Evolutionary conservation across 1,140 invertebrate species (phyloP).

Genomic region (Drosophila pachea): DNA sequence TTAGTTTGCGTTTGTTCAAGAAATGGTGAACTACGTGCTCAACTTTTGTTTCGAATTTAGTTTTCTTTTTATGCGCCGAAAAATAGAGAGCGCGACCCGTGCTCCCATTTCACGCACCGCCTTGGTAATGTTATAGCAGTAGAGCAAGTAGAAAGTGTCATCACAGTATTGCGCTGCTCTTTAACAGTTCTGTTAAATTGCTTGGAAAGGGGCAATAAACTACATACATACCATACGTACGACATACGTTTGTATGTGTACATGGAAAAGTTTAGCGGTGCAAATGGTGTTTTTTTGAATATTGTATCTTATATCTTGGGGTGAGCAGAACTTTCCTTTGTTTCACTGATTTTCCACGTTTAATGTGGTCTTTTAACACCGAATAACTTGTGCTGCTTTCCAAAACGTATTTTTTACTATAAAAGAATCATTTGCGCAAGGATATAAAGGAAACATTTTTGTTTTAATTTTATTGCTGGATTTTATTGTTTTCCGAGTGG

Average conservation of each 20-base stretch:
- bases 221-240: not conserved
- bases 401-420: not conserved
- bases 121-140: conserved; percentile 4
- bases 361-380: not conserved
- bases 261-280: not conserved
- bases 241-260: not conserved
- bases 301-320: not conserved
- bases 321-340: not conserved
- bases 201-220: not conserved
- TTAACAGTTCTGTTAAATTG: conserved; percentile 33
- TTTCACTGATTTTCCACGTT: not conserved
- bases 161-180: conserved; percentile 1
- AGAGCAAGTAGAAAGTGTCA: conserved; percentile 21
- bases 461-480: conserved; percentile 48
- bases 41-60: conserved; percentile 23
- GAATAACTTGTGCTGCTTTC: not conserved
- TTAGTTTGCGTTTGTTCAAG: conserved; percentile 3
- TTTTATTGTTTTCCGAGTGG: conserved; percentile 56
- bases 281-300: not conserved
- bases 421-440: not conserved
- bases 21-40: conserved; percentile 33
- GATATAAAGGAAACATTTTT: conserved; percentile 4
- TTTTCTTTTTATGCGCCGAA: not conserved
- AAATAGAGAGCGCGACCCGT: conserved; percentile 16
- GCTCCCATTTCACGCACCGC: conserved; percentile 7